A percentile compares a stretch with the other conserved stretches of the same genome.
These are phyloP conservation scores for Gallinago jamesoni DNA, from an alignment of 2,113 vertebrate species.

Conservation along the genomic window DNA sequence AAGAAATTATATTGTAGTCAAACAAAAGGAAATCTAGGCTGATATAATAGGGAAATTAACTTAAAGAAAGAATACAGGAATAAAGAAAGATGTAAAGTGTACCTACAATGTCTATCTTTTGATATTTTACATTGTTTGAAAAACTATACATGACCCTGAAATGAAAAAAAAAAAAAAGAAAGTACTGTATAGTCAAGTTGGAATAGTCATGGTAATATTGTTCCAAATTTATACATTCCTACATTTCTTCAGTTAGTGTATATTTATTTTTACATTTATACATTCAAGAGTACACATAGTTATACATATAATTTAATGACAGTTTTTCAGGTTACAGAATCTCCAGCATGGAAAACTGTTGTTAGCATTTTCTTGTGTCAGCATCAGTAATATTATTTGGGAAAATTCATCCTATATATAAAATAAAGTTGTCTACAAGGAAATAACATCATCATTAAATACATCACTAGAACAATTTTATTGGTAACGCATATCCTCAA, in stretches of 20 bases:
- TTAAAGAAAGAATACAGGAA: not conserved
- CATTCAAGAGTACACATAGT: fast-evolving
- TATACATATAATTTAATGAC: not conserved
- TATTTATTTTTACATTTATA: not conserved
- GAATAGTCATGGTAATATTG: not conserved
- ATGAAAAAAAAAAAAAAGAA: not conserved
- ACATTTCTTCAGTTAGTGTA: not conserved
- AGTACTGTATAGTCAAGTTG: not conserved
- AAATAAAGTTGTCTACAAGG: not conserved
- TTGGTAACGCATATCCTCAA: not conserved
- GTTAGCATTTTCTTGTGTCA: not conserved
- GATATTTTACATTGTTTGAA: not conserved
- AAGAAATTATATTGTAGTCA: not conserved
- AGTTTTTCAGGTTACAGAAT: not conserved
- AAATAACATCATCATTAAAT: not conserved
- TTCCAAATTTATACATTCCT: not conserved
- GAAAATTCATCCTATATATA: not conserved
- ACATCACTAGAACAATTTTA: not conserved
- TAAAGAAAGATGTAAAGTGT: not conserved
- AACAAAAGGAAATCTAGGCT: not conserved
- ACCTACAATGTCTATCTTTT: not conserved
- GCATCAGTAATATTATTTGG: not conserved
- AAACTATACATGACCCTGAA: fast-evolving
- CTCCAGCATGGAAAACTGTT: not conserved
- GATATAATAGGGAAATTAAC: not conserved